A percentile compares a stretch with the other conserved stretches of the same genome.
These are phyloP conservation scores for Thera obeliscata DNA, from an alignment of 2,888 invertebrate species.

Conservation along the genomic window DNA sequence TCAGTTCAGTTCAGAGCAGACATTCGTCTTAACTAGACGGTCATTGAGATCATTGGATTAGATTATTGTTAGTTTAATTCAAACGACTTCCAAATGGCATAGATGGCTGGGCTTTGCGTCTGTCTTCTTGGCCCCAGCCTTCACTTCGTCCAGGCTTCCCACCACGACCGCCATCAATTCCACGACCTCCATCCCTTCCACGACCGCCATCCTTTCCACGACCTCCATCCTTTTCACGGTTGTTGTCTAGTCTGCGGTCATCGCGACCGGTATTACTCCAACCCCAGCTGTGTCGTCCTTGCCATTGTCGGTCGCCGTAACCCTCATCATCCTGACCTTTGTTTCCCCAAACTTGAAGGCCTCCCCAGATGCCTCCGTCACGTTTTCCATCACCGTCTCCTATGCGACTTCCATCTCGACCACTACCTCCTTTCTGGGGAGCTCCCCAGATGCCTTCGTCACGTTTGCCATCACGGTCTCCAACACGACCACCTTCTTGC, in stretches of 20 bases:
- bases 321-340: constrained; percentile 5
- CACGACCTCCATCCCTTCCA: constrained; percentile 4
- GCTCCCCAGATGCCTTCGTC: constrained; percentile 22
- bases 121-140: constrained; percentile 5
- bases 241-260: constrained; percentile 12
- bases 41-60: constrained; percentile 17
- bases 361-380: constrained; percentile 22
- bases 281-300: constrained; percentile 24
- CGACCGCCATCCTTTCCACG: constrained; percentile 2
- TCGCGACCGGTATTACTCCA: constrained; percentile 23
- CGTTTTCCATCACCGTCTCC: constrained; percentile 1
- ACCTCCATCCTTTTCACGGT: constrained; percentile 14
- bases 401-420: neutral
- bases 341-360: constrained; percentile 22
- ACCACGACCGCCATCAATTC: constrained; percentile 9
- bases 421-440: constrained; percentile 5
- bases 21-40: neutral
- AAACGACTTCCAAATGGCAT: constrained; percentile 29
- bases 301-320: neutral
- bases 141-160: constrained; percentile 1
- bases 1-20: neutral
- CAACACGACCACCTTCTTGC: neutral
- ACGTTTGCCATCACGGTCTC: constrained; percentile 1
- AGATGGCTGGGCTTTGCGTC: constrained; percentile 23
- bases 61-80: neutral